Evolutionary conservation across 1,140 invertebrate species (phyloP).

Genomic region (Anoplolepis gracilipes): DNA sequence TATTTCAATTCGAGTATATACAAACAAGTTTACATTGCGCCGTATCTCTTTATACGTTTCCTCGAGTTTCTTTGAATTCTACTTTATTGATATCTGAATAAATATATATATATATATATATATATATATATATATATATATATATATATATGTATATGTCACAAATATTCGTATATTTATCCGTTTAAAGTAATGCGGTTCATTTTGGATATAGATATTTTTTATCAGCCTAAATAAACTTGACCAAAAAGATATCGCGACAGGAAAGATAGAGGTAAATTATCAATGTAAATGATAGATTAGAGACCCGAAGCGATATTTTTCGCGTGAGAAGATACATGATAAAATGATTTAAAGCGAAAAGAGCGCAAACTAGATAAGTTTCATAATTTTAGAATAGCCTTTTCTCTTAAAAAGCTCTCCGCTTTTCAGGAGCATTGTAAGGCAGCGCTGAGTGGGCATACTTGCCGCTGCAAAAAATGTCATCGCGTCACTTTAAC

Average conservation of each 20-base stretch:
- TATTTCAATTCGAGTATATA: background rate
- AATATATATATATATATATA: background rate
- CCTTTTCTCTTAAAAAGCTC: slow-evolving; percentile 33
- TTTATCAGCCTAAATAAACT: background rate
- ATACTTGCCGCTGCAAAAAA: slow-evolving; percentile 11
- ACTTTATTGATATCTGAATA: slow-evolving; percentile 3
- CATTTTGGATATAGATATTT: background rate
- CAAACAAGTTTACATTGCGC: background rate
- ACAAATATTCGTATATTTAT: background rate
- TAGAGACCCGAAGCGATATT: slow-evolving; percentile 14
- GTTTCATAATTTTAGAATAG: slow-evolving; percentile 3
- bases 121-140: background rate
- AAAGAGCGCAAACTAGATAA: slow-evolving; percentile 3
- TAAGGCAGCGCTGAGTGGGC: slow-evolving; percentile 11
- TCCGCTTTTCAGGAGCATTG: slow-evolving; percentile 1
- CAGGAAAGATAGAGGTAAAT: background rate
- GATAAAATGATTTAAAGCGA: background rate
- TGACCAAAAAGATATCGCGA: background rate
- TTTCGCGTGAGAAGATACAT: background rate
- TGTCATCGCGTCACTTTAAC: slow-evolving; percentile 29
- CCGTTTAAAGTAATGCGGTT: background rate
- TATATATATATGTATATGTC: background rate
- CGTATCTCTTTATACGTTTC: background rate
- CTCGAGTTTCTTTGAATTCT: background rate
- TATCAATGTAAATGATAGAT: slow-evolving; percentile 16